A percentile compares a stretch with the other conserved stretches of the same genome.
Conservation (phyloP, 2,888 invertebrate species). For the Endotricha flammealis region DNA sequence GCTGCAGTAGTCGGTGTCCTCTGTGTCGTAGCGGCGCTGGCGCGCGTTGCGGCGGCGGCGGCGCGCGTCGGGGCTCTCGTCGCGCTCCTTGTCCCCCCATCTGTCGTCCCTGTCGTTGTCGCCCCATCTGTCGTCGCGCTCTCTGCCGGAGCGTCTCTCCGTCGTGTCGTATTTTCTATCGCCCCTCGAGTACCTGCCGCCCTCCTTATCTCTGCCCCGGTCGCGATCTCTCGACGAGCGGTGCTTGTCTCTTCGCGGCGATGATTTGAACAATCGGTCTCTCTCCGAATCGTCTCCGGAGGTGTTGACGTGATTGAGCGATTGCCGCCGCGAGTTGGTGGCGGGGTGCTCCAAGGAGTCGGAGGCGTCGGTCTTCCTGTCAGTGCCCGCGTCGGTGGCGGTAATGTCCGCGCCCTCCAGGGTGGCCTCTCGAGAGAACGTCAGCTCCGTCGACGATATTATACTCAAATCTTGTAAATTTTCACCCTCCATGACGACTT, state of each 20-base stretch:
- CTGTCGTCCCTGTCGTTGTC: slow-evolving; percentile 37
- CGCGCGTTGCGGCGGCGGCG: slow-evolving; percentile 53
- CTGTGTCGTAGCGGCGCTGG: slow-evolving; percentile 79
- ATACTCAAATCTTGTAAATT: slow-evolving; percentile 70
- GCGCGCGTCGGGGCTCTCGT: slow-evolving; percentile 51
- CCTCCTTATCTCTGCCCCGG: slow-evolving; percentile 43
- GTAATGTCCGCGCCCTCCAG: slow-evolving; percentile 66
- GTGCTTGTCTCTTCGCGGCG: slow-evolving; percentile 54
- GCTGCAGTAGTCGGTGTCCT: slow-evolving; percentile 83
- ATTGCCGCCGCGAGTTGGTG: slow-evolving; percentile 46
- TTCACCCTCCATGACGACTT: slow-evolving; percentile 79
- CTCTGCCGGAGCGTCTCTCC: too few species aligned
- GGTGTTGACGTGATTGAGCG: slow-evolving; percentile 48
- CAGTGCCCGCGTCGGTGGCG: slow-evolving; percentile 37
- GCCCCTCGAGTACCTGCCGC: slow-evolving; percentile 49
- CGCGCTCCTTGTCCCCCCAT: slow-evolving; percentile 50
- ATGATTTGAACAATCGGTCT: slow-evolving; percentile 52
- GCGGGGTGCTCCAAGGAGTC: slow-evolving; percentile 49
- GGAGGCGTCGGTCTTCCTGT: slow-evolving; percentile 44
- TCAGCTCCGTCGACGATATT: slow-evolving; percentile 49
- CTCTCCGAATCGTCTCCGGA: slow-evolving; percentile 69
- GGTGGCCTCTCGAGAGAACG: slow-evolving; percentile 66
- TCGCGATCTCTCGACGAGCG: slow-evolving; percentile 46
- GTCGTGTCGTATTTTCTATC: slow-evolving; percentile 58
- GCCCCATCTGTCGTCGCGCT: slow-evolving; percentile 41